Evolutionary conservation across 2,888 invertebrate species (phyloP).

Genomic region (Bedellia somnulentella): DNA sequence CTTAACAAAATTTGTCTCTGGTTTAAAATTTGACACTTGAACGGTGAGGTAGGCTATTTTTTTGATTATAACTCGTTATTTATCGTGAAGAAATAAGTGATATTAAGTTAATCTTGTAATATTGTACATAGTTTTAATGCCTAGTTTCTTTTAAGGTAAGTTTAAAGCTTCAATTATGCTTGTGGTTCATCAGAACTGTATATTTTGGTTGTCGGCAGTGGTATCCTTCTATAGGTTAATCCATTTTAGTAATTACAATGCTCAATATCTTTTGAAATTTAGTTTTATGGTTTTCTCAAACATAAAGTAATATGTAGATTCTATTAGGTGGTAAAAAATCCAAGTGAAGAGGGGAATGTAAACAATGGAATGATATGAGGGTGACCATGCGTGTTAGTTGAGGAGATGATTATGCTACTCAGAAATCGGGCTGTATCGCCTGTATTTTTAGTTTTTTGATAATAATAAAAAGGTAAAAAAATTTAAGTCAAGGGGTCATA

Average conservation of each 20-base stretch:
- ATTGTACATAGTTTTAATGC: slow-evolving; percentile 46
- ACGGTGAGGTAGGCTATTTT: slow-evolving; percentile 59
- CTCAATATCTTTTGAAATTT: too few species aligned
- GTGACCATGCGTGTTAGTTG: slow-evolving; percentile 52
- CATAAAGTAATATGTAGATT: too few species aligned
- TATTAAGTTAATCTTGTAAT: slow-evolving; percentile 35
- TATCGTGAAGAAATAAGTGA: slow-evolving; percentile 44
- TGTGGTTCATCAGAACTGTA: slow-evolving; percentile 5
- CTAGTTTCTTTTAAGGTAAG: slow-evolving; percentile 52
- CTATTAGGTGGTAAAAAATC: too few species aligned
- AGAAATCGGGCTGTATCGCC: too few species aligned
- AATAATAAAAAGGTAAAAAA: too few species aligned
- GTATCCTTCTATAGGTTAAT: slow-evolving; percentile 44
- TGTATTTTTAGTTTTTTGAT: too few species aligned
- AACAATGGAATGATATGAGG: too few species aligned
- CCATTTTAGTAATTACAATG: slow-evolving; percentile 9
- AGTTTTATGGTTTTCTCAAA: too few species aligned
- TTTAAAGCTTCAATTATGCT: slow-evolving; percentile 5
- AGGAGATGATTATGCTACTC: too few species aligned
- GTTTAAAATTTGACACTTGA: slow-evolving; percentile 52
- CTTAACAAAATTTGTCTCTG: too few species aligned
- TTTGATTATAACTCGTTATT: slow-evolving; percentile 56
- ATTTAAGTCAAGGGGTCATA: too few species aligned
- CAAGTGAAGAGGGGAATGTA: too few species aligned
- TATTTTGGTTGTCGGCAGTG: slow-evolving; percentile 44